These are phyloP conservation scores for Thaumatotibia leucotreta DNA, from an alignment of 1,140 invertebrate genomes.

Conservation along the genomic window DNA sequence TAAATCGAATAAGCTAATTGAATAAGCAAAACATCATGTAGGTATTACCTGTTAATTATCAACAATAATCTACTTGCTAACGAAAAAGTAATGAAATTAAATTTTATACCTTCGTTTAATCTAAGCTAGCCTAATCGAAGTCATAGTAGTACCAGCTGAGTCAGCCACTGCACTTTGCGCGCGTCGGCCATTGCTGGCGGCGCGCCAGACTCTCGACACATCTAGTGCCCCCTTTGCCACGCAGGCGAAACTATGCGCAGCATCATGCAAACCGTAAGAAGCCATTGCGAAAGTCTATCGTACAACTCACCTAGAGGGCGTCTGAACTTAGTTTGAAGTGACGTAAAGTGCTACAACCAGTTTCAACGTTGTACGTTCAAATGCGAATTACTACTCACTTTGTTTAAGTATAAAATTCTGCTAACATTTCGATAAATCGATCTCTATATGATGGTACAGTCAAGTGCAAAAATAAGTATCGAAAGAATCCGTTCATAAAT, in stretches of 20 bases:
- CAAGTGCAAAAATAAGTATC: too few species aligned
- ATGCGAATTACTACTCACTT: too few species aligned
- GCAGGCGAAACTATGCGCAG: slow-evolving; percentile 27
- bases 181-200: slow-evolving; percentile 25
- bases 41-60: too few species aligned
- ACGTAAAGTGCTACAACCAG: slow-evolving; percentile 16
- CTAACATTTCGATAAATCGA: too few species aligned
- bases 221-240: slow-evolving; percentile 32
- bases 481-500: too few species aligned
- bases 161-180: not conserved
- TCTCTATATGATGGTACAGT: too few species aligned
- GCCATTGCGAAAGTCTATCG: slow-evolving; percentile 10
- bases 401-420: too few species aligned
- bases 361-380: not conserved
- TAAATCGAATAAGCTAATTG: too few species aligned
- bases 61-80: too few species aligned
- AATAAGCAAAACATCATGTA: too few species aligned
- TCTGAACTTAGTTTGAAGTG: slow-evolving; percentile 19
- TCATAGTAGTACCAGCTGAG: not conserved
- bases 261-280: slow-evolving; percentile 17
- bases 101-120: not conserved
- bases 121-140: not conserved
- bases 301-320: slow-evolving; percentile 17
- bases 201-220: slow-evolving; percentile 30
- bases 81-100: not conserved